Conservation (phyloP, 1,140 invertebrate species). For the Drosophila burlai region DNA sequence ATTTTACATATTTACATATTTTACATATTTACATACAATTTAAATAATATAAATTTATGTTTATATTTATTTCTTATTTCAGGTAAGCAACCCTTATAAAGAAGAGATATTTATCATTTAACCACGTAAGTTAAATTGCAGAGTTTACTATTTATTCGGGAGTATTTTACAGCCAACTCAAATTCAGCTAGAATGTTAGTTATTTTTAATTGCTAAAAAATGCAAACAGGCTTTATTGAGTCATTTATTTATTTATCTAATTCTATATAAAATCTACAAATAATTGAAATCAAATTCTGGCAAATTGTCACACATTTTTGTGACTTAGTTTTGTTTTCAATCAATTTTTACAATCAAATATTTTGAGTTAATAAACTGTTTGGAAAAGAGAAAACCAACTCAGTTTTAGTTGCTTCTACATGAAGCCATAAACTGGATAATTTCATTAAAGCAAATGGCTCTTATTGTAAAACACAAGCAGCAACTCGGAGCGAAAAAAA, state of each 20-base stretch:
- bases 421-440: constrained; percentile 72
- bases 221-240: neutral
- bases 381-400: neutral
- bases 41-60: neutral
- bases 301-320: neutral
- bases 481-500: neutral
- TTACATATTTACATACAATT: neutral
- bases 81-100: constrained; percentile 5
- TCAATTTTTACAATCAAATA: neutral
- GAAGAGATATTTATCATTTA: neutral
- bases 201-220: neutral
- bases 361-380: neutral
- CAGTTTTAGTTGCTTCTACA: constrained; percentile 16
- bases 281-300: neutral
- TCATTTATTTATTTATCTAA: neutral
- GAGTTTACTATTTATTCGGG: neutral
- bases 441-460: constrained; percentile 72
- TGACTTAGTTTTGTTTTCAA: constrained; percentile 1
- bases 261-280: neutral
- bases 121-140: constrained; percentile 8
- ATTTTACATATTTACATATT: neutral
- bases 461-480: constrained; percentile 65
- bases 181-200: neutral
- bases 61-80: neutral
- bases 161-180: constrained; percentile 1